These are phyloP conservation scores for Sarcophilus harrisii DNA, from an alignment of 2,797 vertebrate species.

Conservation along the genomic window DNA sequence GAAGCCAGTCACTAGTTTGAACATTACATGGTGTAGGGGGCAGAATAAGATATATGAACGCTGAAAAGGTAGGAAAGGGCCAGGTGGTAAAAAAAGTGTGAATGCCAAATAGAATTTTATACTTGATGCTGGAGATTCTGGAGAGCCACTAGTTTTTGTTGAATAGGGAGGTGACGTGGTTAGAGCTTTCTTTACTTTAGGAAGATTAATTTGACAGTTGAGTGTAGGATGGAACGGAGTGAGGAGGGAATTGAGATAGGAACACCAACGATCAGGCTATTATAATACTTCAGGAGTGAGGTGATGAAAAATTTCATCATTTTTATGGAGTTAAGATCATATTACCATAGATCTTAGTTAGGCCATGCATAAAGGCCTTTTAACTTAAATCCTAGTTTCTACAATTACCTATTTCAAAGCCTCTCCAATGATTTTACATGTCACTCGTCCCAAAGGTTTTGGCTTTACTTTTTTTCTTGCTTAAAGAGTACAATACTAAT, in stretches of 20 bases:
- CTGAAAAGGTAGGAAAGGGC: not conserved
- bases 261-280: not conserved
- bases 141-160: not conserved
- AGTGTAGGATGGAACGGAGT: not conserved
- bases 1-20: not conserved
- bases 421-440: not conserved
- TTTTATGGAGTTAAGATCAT: slow-evolving; percentile 18
- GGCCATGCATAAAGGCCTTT: not conserved
- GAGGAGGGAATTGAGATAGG: not conserved
- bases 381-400: slow-evolving; percentile 23
- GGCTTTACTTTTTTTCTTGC: not conserved
- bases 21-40: not conserved
- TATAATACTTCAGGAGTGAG: not conserved
- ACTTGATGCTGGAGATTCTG: not conserved
- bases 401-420: not conserved
- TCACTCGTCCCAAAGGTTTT: slow-evolving; percentile 20
- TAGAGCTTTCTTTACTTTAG: not conserved
- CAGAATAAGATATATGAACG: not conserved
- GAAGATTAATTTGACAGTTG: not conserved
- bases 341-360: not conserved
- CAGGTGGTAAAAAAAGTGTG: not conserved
- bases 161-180: not conserved
- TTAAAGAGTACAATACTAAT: slow-evolving; percentile 21
- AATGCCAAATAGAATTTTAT: not conserved
- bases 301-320: slow-evolving; percentile 22